phyloP scores from a whole-genome alignment of 2,797 vertebrate genomes.

The Leuciscus waleckii region DNA sequence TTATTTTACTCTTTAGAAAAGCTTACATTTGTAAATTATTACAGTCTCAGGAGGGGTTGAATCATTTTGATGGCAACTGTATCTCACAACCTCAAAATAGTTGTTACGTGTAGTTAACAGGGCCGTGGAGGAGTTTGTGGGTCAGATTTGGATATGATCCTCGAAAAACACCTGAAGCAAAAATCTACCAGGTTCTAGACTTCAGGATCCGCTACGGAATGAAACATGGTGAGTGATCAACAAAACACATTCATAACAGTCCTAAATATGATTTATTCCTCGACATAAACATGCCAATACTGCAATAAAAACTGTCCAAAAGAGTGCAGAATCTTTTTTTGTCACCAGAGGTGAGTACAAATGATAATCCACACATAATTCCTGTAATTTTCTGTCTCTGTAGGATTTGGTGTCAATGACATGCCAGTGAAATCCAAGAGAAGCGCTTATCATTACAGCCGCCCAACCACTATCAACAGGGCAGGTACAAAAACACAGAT shows the following conservation, averaged over 20 bases:
- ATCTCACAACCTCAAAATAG: background rate
- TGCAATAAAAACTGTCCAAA: background rate
- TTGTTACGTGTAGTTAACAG: slow-evolving; percentile 84
- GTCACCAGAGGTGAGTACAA: background rate
- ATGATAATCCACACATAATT: background rate
- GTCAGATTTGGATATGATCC: slow-evolving; percentile 94
- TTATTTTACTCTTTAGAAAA: too few relatives aligned
- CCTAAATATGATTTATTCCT: background rate
- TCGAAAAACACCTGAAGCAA: slow-evolving; percentile 85
- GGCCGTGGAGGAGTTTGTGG: slow-evolving; percentile 98
- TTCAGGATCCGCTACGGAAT: slow-evolving; percentile 95
- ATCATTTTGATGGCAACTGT: too few relatives aligned
- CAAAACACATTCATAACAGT: background rate
- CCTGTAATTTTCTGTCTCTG: background rate
- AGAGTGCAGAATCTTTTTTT: background rate
- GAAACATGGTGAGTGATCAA: slow-evolving; percentile 84
- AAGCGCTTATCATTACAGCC: slow-evolving; percentile 91
- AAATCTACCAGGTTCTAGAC: slow-evolving; percentile 94
- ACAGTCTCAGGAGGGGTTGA: too few relatives aligned
- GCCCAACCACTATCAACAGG: slow-evolving; percentile 92
- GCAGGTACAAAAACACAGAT: slow-evolving; percentile 73
- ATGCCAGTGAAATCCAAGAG: slow-evolving; percentile 95
- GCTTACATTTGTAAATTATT: too few relatives aligned
- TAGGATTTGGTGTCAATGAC: slow-evolving; percentile 85
- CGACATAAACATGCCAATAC: too few relatives aligned